Percentiles rank a stretch among this genome's conserved stretches.
These are phyloP conservation scores for Thelaira solivaga DNA, from an alignment of 2,888 invertebrate species.

Conservation along the genomic window DNA sequence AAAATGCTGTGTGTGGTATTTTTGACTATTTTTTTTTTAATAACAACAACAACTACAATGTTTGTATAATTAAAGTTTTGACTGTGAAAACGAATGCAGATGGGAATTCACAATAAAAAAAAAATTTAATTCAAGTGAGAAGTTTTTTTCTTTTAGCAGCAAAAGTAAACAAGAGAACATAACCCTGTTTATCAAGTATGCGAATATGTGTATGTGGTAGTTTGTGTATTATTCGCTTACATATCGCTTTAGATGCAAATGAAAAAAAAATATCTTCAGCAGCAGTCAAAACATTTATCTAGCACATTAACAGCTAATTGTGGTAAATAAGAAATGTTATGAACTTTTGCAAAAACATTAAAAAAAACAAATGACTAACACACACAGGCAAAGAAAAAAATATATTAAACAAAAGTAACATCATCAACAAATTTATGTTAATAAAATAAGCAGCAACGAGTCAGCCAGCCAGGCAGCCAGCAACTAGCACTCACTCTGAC, in stretches of 20 bases:
- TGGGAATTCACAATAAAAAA: conserved; percentile 41
- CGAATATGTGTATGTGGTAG: neutral
- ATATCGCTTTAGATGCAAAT: neutral
- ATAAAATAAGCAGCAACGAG: conserved; percentile 25
- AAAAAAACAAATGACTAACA: neutral
- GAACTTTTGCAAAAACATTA: conserved; percentile 54
- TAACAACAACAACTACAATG: neutral
- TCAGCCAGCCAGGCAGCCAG: too few species aligned
- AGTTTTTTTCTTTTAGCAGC: neutral
- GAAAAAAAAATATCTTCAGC: conserved; percentile 31
- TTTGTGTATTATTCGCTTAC: neutral
- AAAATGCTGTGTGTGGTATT: too few species aligned
- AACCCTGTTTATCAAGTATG: conserved; percentile 44
- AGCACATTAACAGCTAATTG: conserved; percentile 62
- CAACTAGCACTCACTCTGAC: conserved; percentile 11
- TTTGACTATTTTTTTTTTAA: neutral
- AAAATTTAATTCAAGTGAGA: too few species aligned
- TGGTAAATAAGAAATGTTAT: conserved; percentile 61
- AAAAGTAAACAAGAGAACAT: conserved; percentile 6
- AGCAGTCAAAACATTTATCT: conserved; percentile 59
- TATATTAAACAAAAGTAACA: conserved; percentile 1
- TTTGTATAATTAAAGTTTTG: conserved; percentile 5
- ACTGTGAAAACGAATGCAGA: conserved; percentile 17
- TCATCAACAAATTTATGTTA: conserved; percentile 20
- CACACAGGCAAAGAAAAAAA: neutral